Conservation (phyloP, 1,140 invertebrate species). For the Pinna nobilis region DNA sequence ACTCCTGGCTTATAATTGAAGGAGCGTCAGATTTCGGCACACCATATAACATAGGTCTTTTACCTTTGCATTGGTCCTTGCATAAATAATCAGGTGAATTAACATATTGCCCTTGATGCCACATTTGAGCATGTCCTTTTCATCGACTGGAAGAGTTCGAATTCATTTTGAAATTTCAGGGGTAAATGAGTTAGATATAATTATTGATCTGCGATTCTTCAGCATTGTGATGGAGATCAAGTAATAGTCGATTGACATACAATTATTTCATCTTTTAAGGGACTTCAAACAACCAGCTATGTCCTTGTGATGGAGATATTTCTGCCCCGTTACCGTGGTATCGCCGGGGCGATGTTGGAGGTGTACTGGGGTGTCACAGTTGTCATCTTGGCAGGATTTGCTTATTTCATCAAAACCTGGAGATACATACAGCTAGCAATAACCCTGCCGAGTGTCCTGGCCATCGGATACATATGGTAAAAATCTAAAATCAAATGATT, state of each 20-base stretch:
- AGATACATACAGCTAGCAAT: slow-evolving; percentile 72
- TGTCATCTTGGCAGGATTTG: slow-evolving; percentile 70
- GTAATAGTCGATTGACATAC: neutral
- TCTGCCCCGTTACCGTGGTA: slow-evolving; percentile 71
- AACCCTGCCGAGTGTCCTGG: slow-evolving; percentile 52
- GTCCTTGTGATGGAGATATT: slow-evolving; percentile 73
- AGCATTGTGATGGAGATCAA: neutral
- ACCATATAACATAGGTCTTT: too few relatives aligned
- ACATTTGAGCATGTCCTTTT: too few relatives aligned
- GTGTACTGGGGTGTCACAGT: slow-evolving; percentile 73
- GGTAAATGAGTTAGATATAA: too few relatives aligned
- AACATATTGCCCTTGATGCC: too few relatives aligned
- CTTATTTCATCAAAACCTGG: slow-evolving; percentile 73
- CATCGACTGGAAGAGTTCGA: too few relatives aligned
- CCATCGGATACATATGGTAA: slow-evolving; percentile 63
- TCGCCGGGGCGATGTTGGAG: slow-evolving; percentile 74
- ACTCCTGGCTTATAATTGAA: too few relatives aligned
- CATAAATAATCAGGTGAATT: too few relatives aligned
- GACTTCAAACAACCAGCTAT: slow-evolving; percentile 64
- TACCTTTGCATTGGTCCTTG: too few relatives aligned
- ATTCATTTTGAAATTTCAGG: too few relatives aligned
- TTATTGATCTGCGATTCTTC: neutral
- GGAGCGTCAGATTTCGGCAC: too few relatives aligned
- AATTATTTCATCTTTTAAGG: slow-evolving; percentile 47
- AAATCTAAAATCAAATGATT: slow-evolving; percentile 1